phyloP scores from a whole-genome alignment of 2,113 vertebrate species.

The Zootoca vivipara region DNA sequence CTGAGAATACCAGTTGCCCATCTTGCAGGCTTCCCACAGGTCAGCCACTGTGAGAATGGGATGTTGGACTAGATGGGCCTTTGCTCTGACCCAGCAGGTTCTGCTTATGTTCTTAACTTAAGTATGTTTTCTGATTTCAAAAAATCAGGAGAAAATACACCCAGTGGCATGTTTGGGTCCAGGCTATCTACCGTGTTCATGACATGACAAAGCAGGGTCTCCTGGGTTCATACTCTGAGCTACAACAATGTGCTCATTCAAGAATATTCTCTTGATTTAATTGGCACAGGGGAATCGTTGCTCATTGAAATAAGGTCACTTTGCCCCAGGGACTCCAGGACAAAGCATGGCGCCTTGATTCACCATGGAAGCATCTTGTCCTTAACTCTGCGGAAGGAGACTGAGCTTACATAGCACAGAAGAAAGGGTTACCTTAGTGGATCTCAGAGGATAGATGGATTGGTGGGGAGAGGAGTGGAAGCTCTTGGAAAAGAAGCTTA shows the following conservation, averaged over 20 bases:
- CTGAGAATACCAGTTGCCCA: not conserved
- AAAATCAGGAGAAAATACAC: not conserved
- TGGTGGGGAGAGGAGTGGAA: not conserved
- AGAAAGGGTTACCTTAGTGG: slow-evolving; percentile 18
- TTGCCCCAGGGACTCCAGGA: not conserved
- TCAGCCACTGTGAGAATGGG: too few relatives aligned
- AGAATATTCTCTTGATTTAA: not conserved
- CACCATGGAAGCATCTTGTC: not conserved
- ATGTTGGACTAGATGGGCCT: too few relatives aligned
- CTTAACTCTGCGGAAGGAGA: slow-evolving; percentile 52
- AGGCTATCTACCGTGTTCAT: not conserved
- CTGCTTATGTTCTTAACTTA: too few relatives aligned
- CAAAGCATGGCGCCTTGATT: not conserved
- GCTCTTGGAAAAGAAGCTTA: slow-evolving; percentile 14
- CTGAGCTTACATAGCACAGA: slow-evolving; percentile 49
- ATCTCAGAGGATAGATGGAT: slow-evolving; percentile 15
- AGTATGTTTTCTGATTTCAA: too few relatives aligned
- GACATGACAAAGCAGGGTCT: not conserved
- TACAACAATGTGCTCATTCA: not conserved
- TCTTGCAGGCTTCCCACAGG: too few relatives aligned
- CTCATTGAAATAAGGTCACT: not conserved
- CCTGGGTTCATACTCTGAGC: not conserved
- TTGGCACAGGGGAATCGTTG: not conserved
- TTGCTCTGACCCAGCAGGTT: too few relatives aligned
- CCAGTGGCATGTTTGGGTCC: too few relatives aligned